Evolutionary conservation across 1,140 invertebrate genomes (phyloP).

Genomic region (Nasonia vitripennis): DNA sequence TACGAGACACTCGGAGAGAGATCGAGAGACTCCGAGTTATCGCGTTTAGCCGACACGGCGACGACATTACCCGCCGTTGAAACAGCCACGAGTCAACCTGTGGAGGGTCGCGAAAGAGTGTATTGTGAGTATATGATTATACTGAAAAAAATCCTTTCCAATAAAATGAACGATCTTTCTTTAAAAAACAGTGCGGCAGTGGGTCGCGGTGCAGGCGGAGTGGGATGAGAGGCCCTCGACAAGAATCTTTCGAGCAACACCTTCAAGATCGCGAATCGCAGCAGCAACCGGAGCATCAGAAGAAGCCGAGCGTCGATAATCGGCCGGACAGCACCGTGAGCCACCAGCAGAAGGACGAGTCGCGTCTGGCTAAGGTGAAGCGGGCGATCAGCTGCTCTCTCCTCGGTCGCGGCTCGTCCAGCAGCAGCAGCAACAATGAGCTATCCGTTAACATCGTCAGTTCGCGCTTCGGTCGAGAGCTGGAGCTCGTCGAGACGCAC

Average conservation of each 20-base stretch:
- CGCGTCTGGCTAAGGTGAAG: slow-evolving; percentile 71
- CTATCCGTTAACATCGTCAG: not conserved
- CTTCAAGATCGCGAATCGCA: slow-evolving; percentile 45
- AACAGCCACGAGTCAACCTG: slow-evolving; percentile 73
- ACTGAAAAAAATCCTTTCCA: no score
- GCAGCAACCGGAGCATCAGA: slow-evolving; percentile 63
- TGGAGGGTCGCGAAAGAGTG: slow-evolving; percentile 77
- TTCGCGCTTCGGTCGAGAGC: slow-evolving; percentile 64
- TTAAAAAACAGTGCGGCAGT: slow-evolving; percentile 69
- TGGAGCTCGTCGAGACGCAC: slow-evolving; percentile 67
- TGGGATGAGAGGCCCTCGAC: slow-evolving; percentile 74
- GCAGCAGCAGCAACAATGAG: not conserved
- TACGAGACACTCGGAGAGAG: not conserved
- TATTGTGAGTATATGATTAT: slow-evolving; percentile 71
- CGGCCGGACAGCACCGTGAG: not conserved
- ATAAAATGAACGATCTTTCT: not conserved
- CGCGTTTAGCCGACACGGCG: not conserved
- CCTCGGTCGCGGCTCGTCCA: slow-evolving; percentile 60
- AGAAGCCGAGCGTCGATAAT: slow-evolving; percentile 34
- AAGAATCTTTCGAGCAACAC: slow-evolving; percentile 69
- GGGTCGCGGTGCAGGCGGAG: slow-evolving; percentile 73
- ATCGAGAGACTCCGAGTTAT: no score
- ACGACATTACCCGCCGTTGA: slow-evolving; percentile 60
- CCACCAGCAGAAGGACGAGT: slow-evolving; percentile 65
- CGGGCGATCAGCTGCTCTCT: slow-evolving; percentile 70